Evolutionary conservation across 2,113 vertebrate genomes (phyloP), one percentile per base, ranked within the genome.

Genomic region (Eleginops maclovinus): DNA sequence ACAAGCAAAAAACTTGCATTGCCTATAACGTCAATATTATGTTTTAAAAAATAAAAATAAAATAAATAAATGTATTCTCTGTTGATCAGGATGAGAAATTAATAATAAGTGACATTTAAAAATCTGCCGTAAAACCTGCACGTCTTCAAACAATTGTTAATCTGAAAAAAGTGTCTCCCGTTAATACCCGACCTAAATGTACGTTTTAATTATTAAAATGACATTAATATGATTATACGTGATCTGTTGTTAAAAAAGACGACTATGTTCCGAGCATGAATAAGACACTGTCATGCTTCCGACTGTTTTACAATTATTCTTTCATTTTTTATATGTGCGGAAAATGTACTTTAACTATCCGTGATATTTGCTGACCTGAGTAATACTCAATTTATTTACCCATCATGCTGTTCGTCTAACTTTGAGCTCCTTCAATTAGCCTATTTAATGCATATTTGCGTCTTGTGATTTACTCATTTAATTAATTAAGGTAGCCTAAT

Each of bases 351-450:
- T 40, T 36, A 19, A 31, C 6, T 21, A 40, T 44, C 16, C 58
- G 10, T 73, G 41, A 12, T 72, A 76, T 79, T 77, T 77, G 47
- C 70, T 83, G 75, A 75, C 24, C 40, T 60, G 61, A 72, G 1
- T 44, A 11, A 79, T 71, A 46, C n/a, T 24, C 9, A 7, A 16
- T 26, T 16, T 81, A 12, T 61, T 26, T 26, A 72, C 53, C 55
- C 9, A 17, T 24, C 26, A n/a, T 77, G 16, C 4, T 11, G n/a
- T 56, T 51, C 26, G 28, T 47, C 63, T 43, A 4, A 59, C 40
- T 0, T 21, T 15, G 46, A 60, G 53, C n/a, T 26, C 14, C 31
- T 36, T 36, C 31, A 36, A 4, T 16, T 19, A 1, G 53, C 13
- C 15, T n/a, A 65, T 47, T 49, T 51, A 47, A 47, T 40, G 40